Conservation (phyloP, 2,888 invertebrate species). For the Drosophila setosimentum region DNA sequence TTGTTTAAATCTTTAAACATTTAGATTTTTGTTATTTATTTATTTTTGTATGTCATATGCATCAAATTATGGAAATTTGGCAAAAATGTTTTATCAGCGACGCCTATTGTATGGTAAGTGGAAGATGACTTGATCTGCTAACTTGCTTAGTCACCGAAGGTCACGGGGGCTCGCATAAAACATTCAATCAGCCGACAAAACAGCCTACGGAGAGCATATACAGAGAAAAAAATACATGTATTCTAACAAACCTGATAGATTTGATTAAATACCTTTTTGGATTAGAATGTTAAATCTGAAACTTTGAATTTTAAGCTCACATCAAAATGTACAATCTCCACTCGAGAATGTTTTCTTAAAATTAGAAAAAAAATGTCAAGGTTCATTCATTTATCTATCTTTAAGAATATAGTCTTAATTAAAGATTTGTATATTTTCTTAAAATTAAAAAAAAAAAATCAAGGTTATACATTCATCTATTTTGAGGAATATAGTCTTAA, state of each 20-base stretch:
- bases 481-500: neutral
- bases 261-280: neutral
- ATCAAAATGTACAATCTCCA: neutral
- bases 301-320: neutral
- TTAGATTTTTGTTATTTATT: neutral
- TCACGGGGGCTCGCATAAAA: slow-evolving; percentile 44
- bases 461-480: neutral
- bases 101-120: slow-evolving; percentile 30
- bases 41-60: slow-evolving; percentile 43
- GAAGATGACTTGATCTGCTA: slow-evolving; percentile 43
- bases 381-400: neutral
- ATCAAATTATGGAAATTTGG: slow-evolving; percentile 68
- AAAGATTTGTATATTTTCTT: neutral
- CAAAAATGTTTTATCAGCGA: slow-evolving; percentile 43
- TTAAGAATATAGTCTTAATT: neutral
- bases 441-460: neutral
- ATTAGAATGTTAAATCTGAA: neutral
- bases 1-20: slow-evolving; percentile 63
- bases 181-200: slow-evolving; percentile 48
- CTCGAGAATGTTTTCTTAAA: neutral
- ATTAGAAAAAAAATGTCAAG: neutral
- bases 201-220: slow-evolving; percentile 29
- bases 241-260: neutral
- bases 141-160: slow-evolving; percentile 65
- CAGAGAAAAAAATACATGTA: neutral